Evolutionary conservation across 2,797 vertebrate species (phyloP).

Genomic region (Eulemur rubriventer): DNA sequence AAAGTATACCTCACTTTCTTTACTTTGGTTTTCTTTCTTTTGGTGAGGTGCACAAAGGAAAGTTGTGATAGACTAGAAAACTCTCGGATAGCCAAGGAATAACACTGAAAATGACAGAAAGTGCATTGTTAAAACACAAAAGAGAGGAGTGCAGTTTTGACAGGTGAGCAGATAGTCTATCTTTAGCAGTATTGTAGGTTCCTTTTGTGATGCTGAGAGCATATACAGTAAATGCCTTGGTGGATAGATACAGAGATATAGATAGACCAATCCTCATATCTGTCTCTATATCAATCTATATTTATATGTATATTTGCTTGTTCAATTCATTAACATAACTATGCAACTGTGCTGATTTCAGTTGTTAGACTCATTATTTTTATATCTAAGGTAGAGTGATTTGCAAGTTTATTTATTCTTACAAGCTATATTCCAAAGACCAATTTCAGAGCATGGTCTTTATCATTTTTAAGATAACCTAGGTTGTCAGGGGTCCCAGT

Average conservation of each 20-base stretch:
- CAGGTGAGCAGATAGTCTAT: not conserved
- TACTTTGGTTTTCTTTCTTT: not conserved
- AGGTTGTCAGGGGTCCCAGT: not conserved
- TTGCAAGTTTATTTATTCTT: not conserved
- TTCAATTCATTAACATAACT: not conserved
- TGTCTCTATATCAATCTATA: not conserved
- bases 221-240: not conserved
- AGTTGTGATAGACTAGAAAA: not conserved
- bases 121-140: not conserved
- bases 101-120: not conserved
- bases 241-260: not conserved
- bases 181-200: not conserved
- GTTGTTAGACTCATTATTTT: not conserved
- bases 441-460: not conserved
- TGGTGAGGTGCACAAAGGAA: not conserved
- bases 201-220: not conserved
- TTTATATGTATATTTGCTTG: not conserved
- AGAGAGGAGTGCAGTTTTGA: not conserved
- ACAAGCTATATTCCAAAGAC: not conserved
- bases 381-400: not conserved
- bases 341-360: not conserved
- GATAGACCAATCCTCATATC: not conserved
- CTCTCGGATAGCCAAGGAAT: not conserved
- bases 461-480: not conserved
- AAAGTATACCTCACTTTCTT: not conserved